These are phyloP conservation scores for Vireo altiloquus DNA, from an alignment of 2,113 vertebrate genomes.

Conservation along the genomic window DNA sequence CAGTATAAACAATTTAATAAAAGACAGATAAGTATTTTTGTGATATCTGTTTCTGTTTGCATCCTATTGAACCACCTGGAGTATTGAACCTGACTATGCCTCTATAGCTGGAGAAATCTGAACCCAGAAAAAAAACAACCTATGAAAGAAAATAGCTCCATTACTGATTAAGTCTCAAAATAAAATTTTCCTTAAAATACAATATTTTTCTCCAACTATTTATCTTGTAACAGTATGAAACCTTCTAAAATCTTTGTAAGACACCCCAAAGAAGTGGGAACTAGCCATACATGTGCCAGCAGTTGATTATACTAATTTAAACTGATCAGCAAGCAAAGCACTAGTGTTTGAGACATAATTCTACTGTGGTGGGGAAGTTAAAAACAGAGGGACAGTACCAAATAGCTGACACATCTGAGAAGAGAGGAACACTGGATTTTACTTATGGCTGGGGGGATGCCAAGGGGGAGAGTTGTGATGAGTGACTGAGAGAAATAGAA, in stretches of 20 bases:
- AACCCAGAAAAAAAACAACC: not conserved
- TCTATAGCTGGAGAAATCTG: not conserved
- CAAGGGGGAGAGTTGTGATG: not conserved
- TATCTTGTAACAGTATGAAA: not conserved
- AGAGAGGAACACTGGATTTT: not conserved
- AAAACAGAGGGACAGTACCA: not conserved
- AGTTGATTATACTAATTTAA: not conserved
- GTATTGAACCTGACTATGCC: not conserved
- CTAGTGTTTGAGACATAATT: not conserved
- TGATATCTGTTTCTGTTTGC: not conserved
- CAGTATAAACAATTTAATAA: not conserved
- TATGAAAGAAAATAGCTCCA: not conserved
- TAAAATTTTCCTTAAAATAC: not conserved
- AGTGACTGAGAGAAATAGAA: not conserved
- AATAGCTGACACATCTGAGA: not conserved
- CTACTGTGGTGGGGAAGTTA: not conserved
- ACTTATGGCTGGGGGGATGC: fast-evolving
- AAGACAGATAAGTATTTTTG: not conserved
- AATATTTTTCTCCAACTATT: not conserved
- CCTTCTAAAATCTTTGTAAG: not conserved
- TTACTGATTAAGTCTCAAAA: not conserved
- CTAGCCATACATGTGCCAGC: fast-evolving
- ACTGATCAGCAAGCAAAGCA: not conserved
- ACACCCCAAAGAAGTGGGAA: not conserved
- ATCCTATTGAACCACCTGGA: not conserved